Conservation (phyloP, 2,888 invertebrate species). For the Drosophila nigricruria region DNA sequence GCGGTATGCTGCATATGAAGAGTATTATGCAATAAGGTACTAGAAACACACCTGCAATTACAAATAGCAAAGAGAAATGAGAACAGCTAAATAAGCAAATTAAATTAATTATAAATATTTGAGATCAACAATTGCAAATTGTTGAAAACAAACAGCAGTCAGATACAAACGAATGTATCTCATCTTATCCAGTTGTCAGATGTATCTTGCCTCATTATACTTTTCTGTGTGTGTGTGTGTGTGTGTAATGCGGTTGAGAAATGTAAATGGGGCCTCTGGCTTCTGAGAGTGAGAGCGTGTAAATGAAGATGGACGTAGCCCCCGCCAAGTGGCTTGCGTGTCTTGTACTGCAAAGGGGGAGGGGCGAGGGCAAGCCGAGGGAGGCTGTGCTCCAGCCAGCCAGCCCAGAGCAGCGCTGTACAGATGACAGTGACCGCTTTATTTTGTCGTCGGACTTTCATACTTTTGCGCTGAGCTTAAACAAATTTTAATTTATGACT, state of each 20-base stretch:
- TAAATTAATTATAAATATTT: constrained; percentile 81
- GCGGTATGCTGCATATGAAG: constrained; percentile 94
- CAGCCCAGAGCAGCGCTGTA: constrained; percentile 19
- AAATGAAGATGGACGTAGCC: constrained; percentile 76
- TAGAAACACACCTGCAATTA: constrained; percentile 93
- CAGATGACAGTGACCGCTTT: constrained; percentile 77
- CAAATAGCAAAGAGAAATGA: constrained; percentile 24
- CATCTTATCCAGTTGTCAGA: constrained; percentile 25
- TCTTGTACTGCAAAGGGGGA: neutral
- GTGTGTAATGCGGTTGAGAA: constrained; percentile 42
- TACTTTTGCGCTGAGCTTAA: constrained; percentile 54
- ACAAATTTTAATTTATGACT: constrained; percentile 80
- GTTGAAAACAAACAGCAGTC: constrained; percentile 9
- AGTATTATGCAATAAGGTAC: constrained; percentile 97
- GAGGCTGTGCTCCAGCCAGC: neutral
- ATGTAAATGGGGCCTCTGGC: constrained; percentile 47
- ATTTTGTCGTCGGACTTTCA: constrained; percentile 53
- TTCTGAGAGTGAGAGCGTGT: constrained; percentile 46
- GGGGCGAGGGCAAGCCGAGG: neutral
- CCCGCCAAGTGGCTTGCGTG: constrained; percentile 67
- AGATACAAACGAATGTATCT: neutral
- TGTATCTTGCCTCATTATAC: constrained; percentile 55
- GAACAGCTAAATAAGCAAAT: constrained; percentile 69
- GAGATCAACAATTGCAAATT: constrained; percentile 67
- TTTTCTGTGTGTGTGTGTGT: constrained; percentile 9